Percentiles rank a stretch among this genome's conserved stretches.
Conservation (phyloP, 2,113 vertebrate genomes). For the Phaethon lepturus region DNA sequence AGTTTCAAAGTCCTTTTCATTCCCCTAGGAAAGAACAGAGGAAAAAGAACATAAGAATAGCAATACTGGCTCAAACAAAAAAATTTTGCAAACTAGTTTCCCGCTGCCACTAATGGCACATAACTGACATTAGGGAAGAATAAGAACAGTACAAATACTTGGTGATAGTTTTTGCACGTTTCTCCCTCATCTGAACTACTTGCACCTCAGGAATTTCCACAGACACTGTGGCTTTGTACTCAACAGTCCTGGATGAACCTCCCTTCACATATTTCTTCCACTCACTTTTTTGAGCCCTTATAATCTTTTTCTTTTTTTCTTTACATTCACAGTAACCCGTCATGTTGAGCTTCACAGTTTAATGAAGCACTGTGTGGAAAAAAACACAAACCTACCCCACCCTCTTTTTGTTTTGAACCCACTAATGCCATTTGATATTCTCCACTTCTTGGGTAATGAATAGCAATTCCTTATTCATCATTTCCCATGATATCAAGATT, state of each 20-base stretch:
- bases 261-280: neutral
- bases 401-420: neutral
- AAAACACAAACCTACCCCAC: neutral
- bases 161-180: neutral
- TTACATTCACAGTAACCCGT: neutral
- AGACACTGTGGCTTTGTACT: neutral
- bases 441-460: neutral
- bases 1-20: slow-evolving; percentile 85
- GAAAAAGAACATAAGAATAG: neutral
- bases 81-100: neutral
- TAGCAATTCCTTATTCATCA: neutral
- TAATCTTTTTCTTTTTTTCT: neutral
- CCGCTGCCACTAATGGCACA: neutral
- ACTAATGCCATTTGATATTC: neutral
- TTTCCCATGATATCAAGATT: neutral
- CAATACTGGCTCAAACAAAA: neutral
- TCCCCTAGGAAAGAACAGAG: slow-evolving; percentile 81
- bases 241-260: neutral
- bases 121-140: neutral
- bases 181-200: neutral
- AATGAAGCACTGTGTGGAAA: neutral
- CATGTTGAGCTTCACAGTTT: neutral
- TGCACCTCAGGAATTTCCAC: neutral
- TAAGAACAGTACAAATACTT: neutral
- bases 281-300: neutral